phyloP scores from a whole-genome alignment of 2,888 invertebrate genomes.

The Tridacna crocea region DNA sequence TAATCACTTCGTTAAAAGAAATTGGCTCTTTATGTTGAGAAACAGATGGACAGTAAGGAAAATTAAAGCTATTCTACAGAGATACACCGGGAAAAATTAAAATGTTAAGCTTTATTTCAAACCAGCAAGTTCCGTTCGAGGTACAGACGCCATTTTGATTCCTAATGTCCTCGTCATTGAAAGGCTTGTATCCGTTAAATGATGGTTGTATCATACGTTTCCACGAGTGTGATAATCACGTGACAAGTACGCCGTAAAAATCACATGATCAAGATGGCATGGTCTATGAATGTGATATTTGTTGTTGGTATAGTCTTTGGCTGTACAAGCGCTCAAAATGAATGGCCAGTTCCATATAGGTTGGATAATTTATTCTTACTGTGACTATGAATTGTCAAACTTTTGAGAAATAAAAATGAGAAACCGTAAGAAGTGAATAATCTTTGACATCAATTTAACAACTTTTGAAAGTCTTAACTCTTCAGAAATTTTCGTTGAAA shows the following conservation, averaged over 20 bases:
- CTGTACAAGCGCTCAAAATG: conserved; percentile 16
- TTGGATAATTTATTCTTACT: conserved; percentile 24
- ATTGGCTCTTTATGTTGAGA: no score
- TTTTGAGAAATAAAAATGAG: no score
- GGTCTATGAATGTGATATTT: not conserved
- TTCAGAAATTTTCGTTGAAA: no score
- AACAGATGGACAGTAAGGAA: no score
- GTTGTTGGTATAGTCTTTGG: not conserved
- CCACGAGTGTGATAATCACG: conserved; percentile 39
- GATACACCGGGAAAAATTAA: no score
- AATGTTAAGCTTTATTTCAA: no score
- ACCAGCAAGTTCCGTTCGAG: conserved; percentile 22
- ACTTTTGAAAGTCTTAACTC: no score
- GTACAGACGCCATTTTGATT: conserved; percentile 61
- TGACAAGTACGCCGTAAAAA: conserved; percentile 41
- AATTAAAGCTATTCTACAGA: no score
- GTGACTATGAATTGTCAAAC: no score
- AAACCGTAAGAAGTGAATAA: no score
- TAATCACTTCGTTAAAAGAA: no score
- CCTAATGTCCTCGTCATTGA: conserved; percentile 1
- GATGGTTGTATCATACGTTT: conserved; percentile 26
- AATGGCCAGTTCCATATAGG: conserved; percentile 73
- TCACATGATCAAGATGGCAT: conserved; percentile 59
- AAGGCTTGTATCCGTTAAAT: conserved; percentile 7
- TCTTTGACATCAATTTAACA: no score